Evolutionary conservation across 2,888 invertebrate genomes (phyloP).

Genomic region (Coelogynopora nodosa): DNA sequence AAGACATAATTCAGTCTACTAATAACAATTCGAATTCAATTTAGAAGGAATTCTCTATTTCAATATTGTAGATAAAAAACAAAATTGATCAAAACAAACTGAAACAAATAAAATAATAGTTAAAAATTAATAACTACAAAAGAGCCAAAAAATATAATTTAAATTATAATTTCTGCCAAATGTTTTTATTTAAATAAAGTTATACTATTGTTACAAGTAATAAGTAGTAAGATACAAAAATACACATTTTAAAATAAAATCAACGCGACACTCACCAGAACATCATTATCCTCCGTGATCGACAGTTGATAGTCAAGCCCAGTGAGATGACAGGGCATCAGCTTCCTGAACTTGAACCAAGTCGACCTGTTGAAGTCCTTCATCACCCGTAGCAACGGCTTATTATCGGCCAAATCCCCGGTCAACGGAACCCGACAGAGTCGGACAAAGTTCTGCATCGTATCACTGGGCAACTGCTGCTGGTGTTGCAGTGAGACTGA

Average conservation of each 20-base stretch:
- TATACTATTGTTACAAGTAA: neutral
- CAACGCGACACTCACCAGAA: slow-evolving; percentile 39
- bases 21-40: too few species aligned
- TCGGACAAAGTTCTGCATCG: slow-evolving; percentile 11
- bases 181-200: too few species aligned
- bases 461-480: neutral
- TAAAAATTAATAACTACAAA: neutral
- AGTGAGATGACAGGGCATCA: slow-evolving; percentile 39
- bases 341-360: slow-evolving; percentile 36
- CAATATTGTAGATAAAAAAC: too few species aligned
- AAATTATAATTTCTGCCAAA: neutral
- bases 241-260: too few species aligned
- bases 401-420: neutral
- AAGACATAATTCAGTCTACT: too few species aligned
- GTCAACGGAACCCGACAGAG: slow-evolving; percentile 1
- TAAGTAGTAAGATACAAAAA: neutral
- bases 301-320: slow-evolving; percentile 34
- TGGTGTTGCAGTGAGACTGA: neutral
- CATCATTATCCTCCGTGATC: slow-evolving; percentile 42
- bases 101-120: too few species aligned
- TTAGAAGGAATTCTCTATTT: too few species aligned
- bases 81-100: too few species aligned
- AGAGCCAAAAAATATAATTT: neutral
- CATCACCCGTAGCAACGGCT: slow-evolving; percentile 5
- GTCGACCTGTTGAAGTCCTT: slow-evolving; percentile 32